phyloP scores from a whole-genome alignment of 2,113 vertebrate species.

The rabbit (Oryctolagus cuniculus) region DNA sequence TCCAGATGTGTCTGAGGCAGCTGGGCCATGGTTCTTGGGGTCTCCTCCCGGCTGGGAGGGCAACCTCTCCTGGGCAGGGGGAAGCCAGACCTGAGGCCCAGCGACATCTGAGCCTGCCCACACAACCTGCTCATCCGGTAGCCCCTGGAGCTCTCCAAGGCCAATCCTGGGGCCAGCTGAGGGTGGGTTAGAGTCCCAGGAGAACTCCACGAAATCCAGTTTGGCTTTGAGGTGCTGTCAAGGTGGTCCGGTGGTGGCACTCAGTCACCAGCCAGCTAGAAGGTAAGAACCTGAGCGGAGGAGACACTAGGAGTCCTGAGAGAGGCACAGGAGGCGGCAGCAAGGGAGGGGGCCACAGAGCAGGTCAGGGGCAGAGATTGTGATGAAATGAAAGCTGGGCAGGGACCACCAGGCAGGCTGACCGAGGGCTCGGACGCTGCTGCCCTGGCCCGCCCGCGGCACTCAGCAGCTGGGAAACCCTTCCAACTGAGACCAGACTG shows the following conservation, averaged over 20 bases:
- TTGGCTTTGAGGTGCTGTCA: background rate
- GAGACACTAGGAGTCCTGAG: background rate
- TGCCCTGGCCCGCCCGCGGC: background rate
- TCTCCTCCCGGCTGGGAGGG: too few species aligned
- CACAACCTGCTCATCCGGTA: background rate
- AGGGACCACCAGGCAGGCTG: background rate
- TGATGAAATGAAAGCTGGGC: background rate
- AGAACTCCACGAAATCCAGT: background rate
- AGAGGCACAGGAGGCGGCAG: background rate
- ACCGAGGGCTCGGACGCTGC: too few species aligned
- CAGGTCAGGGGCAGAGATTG: background rate
- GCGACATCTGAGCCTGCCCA: rapidly evolving
- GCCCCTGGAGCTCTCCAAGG: background rate
- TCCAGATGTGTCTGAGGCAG: background rate
- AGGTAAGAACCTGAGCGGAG: background rate
- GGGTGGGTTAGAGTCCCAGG: background rate
- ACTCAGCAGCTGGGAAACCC: background rate
- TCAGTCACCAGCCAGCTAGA: background rate
- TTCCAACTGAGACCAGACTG: background rate
- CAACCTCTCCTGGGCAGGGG: background rate
- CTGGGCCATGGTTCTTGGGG: background rate
- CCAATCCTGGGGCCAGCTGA: background rate
- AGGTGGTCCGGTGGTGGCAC: background rate
- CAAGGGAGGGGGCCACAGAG: background rate
- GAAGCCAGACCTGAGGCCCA: too few species aligned